Evolutionary conservation across 2,113 vertebrate genomes (phyloP).

Genomic region (Megaceryle torquata): DNA sequence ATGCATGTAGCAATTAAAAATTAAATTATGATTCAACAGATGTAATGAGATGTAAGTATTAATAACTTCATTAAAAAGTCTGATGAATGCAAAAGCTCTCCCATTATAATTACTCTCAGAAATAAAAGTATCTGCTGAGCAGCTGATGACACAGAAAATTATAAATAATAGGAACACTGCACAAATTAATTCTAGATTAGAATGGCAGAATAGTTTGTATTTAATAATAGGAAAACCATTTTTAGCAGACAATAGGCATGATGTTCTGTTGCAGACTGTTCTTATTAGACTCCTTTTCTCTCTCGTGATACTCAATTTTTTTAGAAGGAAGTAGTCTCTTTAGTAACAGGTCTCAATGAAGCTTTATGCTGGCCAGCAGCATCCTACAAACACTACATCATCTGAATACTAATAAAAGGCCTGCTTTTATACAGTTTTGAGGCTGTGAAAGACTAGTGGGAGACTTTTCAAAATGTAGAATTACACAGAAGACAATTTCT

Average conservation of each 20-base stretch:
- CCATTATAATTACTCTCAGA: constrained; percentile 43
- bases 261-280: not conserved
- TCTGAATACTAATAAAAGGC: not conserved
- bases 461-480: not conserved
- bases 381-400: not conserved
- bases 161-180: constrained; percentile 56
- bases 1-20: constrained; percentile 43
- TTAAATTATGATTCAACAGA: constrained; percentile 51
- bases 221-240: constrained; percentile 32
- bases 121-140: constrained; percentile 40
- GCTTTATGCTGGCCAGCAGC: not conserved
- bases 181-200: constrained; percentile 64
- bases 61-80: constrained; percentile 65
- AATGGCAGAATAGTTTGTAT: constrained; percentile 27
- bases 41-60: constrained; percentile 55
- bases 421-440: not conserved
- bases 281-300: not conserved
- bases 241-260: constrained; percentile 11
- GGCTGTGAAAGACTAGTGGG: not conserved
- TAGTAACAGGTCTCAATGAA: constrained; percentile 9
- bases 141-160: constrained; percentile 66
- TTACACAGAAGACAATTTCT: not conserved
- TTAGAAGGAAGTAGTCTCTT: not conserved
- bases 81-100: constrained; percentile 59
- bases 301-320: not conserved